A percentile compares a stretch with the other conserved stretches of the same genome.
Evolutionary conservation across 2,113 vertebrate genomes (phyloP).

Genomic region (Platysternon megacephalum): DNA sequence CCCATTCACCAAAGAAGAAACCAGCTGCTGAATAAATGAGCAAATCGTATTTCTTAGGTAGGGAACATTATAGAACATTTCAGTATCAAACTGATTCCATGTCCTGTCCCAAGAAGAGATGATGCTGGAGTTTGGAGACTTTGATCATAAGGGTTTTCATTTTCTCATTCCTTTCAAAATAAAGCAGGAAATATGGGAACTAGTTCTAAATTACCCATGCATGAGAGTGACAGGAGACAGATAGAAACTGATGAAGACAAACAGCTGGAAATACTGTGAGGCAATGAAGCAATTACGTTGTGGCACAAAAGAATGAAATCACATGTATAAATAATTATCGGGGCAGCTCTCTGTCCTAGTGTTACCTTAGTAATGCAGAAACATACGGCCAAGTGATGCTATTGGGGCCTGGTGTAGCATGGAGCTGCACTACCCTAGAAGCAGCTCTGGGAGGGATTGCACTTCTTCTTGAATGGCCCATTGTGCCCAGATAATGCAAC

Average conservation of each 20-base stretch:
- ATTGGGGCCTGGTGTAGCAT: accelerated
- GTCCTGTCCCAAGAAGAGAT: background rate
- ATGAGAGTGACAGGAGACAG: slow-evolving; percentile 48
- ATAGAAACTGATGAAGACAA: slow-evolving; percentile 59
- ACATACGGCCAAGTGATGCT: background rate
- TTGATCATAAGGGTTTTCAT: slow-evolving; percentile 21
- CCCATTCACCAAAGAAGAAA: background rate
- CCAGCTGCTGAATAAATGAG: background rate
- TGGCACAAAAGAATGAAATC: slow-evolving; percentile 47
- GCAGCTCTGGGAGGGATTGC: background rate
- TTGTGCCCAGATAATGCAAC: background rate
- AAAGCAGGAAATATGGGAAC: slow-evolving; percentile 61
- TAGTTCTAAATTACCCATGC: slow-evolving; percentile 63
- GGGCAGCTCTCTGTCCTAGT: background rate
- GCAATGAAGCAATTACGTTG: slow-evolving; percentile 51
- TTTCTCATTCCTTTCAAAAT: slow-evolving; percentile 61
- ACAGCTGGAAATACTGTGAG: slow-evolving; percentile 60
- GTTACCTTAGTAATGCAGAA: slow-evolving; percentile 18
- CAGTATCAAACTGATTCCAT: slow-evolving; percentile 16
- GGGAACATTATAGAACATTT: background rate
- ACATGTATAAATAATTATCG: slow-evolving; percentile 25
- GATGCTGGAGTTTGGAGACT: slow-evolving; percentile 1
- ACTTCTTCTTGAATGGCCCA: background rate
- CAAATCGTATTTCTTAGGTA: background rate
- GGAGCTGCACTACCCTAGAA: background rate